Evolutionary conservation across 2,113 vertebrate genomes (phyloP).

Genomic region (Clarias batrachus): DNA sequence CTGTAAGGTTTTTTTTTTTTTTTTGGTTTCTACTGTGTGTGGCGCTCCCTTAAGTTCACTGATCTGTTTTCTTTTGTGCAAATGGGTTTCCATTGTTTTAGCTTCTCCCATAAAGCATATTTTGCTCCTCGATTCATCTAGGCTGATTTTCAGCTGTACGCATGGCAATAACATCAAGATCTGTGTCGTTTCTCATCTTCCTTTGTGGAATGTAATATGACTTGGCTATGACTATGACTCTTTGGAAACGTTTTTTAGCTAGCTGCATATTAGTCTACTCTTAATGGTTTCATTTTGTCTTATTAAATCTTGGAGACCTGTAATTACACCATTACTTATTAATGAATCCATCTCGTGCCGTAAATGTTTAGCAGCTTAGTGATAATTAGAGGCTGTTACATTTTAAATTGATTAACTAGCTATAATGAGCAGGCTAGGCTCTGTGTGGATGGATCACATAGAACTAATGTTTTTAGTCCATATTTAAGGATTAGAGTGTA

Average conservation of each 20-base stretch:
- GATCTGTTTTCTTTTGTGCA: conserved; percentile 41
- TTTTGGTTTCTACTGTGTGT: not conserved
- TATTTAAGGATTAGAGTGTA: not conserved
- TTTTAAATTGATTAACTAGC: conserved; percentile 40
- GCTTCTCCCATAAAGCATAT: not conserved
- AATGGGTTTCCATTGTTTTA: conserved; percentile 55
- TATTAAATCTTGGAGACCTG: conserved; percentile 35
- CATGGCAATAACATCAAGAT: conserved; percentile 11
- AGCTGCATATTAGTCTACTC: conserved; percentile 28
- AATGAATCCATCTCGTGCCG: conserved; percentile 40
- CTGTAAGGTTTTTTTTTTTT: not conserved
- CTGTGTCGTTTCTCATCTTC: conserved; percentile 3
- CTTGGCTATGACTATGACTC: not conserved
- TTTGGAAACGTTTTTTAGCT: not conserved
- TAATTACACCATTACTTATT: conserved; percentile 42
- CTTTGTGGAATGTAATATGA: not conserved
- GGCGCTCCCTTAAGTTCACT: not conserved
- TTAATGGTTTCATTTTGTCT: conserved; percentile 40
- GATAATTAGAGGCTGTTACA: conserved; percentile 39
- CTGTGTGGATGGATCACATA: conserved; percentile 14
- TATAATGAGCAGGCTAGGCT: conserved; percentile 31
- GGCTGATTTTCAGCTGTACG: not conserved
- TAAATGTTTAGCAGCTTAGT: conserved; percentile 36
- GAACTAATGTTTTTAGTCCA: conserved; percentile 8
- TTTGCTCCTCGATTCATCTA: not conserved